These are phyloP conservation scores for Pagrus major DNA, from an alignment of 2,113 vertebrate genomes.

Conservation along the genomic window DNA sequence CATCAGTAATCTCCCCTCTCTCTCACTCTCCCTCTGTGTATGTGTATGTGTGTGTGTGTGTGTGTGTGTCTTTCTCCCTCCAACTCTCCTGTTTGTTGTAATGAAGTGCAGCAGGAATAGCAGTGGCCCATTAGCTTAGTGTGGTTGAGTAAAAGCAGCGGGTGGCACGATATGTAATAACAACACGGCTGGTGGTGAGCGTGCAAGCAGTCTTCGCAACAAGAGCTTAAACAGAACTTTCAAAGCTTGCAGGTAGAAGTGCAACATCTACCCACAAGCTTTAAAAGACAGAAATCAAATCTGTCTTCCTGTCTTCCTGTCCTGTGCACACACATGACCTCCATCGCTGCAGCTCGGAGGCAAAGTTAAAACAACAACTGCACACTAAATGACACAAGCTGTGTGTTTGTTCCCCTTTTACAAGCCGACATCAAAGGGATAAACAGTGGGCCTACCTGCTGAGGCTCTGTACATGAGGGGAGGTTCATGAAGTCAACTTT, in stretches of 20 bases:
- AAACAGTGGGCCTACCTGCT: conserved; percentile 46
- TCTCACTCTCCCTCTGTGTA: conserved; percentile 14
- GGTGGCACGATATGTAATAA: conserved; percentile 55
- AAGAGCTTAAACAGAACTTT: conserved; percentile 36
- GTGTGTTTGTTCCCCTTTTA: conserved; percentile 59
- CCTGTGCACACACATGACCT: conserved; percentile 21
- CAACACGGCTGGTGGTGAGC: conserved; percentile 28
- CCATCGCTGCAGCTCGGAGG: conserved; percentile 8
- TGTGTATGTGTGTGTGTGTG: too few species aligned
- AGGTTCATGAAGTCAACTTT: conserved; percentile 60
- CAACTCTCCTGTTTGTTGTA: conserved; percentile 47
- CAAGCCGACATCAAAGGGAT: conserved; percentile 71
- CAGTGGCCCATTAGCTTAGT: conserved; percentile 54
- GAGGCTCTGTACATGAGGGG: conserved; percentile 49
- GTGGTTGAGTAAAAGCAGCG: conserved; percentile 60
- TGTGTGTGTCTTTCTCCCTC: conserved; percentile 31
- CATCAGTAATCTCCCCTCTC: conserved; percentile 29
- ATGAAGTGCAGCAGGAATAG: conserved; percentile 62
- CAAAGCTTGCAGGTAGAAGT: too few species aligned
- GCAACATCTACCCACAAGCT: background rate
- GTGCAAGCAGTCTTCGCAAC: background rate
- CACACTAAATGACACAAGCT: conserved; percentile 29
- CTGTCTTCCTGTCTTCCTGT: background rate
- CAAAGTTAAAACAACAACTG: conserved; percentile 59
- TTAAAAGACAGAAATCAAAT: background rate